Evolutionary conservation across 2,113 vertebrate species (phyloP), one percentile per base, ranked within the genome.

Genomic region (Protobothrops mucrosquamatus): DNA sequence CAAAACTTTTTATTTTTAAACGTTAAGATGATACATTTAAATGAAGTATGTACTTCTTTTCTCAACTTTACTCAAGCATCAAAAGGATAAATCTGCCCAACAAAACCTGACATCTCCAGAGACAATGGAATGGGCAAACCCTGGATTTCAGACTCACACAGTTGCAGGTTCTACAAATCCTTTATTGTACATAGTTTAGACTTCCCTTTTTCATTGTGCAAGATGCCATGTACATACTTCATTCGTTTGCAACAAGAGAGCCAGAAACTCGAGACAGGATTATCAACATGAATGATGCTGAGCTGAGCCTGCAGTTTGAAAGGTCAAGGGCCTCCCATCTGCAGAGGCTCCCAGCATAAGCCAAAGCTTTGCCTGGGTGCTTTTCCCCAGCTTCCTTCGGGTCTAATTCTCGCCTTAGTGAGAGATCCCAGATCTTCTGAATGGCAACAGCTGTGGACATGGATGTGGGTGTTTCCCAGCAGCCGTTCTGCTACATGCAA

Each of bases 131-230:
- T 1, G 52, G 1, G 8, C 4, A 55, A 86, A 94, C 51, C 55
- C 91, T 85, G 92, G 89, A 0, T 0, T 55, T 92, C 89, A 92
- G 81, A 94, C 90, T 22, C 90, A 61, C 74, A 91, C 55, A 89
- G 18, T 24, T 2, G 2, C 1, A 0, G 51, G 90, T 95, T 95
- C 91, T 95, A 94, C 54, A 95, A 96, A 96, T 94, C 90, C 89
- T 97, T 97, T 97, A 97, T 97, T 97, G 91, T 46, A 89, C n/a
- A 55, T 89, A 93, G 55, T 95, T 96, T 95, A 96, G 94, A 95
- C 54, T 91, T 96, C 95, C 92, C 93, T 94, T 95, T 95, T 94
- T 92, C 56, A 29, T 85, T 85, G 55, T 86, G 91, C 22, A 43
- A 51, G 14, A 20, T 93, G 91, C 91, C 57, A 89, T 9, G 52